Evolutionary conservation across 1,140 invertebrate species (phyloP), one percentile per base, ranked within the genome.

Genomic region (Radopholus similis): DNA sequence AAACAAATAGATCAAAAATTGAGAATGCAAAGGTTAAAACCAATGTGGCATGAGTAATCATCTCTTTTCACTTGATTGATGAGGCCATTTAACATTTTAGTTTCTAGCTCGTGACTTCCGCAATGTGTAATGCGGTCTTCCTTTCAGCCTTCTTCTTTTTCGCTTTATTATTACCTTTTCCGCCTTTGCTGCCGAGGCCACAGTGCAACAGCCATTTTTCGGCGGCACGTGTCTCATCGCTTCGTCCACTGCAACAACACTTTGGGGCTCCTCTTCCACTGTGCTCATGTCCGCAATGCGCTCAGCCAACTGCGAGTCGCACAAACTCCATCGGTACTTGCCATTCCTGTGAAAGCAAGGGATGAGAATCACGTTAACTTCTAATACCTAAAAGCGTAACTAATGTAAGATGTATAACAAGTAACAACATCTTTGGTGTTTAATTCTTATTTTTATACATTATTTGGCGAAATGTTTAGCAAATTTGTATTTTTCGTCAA

Each of bases 281-380:
- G 40, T 37, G 21, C 32, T 60, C 57, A 60, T 49, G 21, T 32
- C 32, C 1, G 30, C 57, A 60, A 60, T 42, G 3, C 57, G 21
- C 6, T 60, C 57, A 60, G 28, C 23, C 2, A 60, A 60, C 38
- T 38, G 35, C 4, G 57, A 60, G 30, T 60, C 57, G 11, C 32
- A 60, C n/a, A 60, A 1, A n/a, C 57, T 60, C 57, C 57, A 60
- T 18, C 57, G 57, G 44, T 60, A 60, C 2, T 28, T 60, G 30
- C 42, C 9, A 53, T 26, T 5, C 44, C 44, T 47, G 44, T 47
- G 44, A 4, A n/a, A 47, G 26, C 38, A 40, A 40, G n/a, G n/a
- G n/a, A n/a, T n/a, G n/a, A n/a, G n/a, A n/a, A n/a, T n/a, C n/a
- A n/a, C n/a, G n/a, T n/a, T n/a, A n/a, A n/a, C n/a, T n/a, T n/a